phyloP scores from a whole-genome alignment of 64 coral and sea anemone genomes.

The Montipora cactus region DNA sequence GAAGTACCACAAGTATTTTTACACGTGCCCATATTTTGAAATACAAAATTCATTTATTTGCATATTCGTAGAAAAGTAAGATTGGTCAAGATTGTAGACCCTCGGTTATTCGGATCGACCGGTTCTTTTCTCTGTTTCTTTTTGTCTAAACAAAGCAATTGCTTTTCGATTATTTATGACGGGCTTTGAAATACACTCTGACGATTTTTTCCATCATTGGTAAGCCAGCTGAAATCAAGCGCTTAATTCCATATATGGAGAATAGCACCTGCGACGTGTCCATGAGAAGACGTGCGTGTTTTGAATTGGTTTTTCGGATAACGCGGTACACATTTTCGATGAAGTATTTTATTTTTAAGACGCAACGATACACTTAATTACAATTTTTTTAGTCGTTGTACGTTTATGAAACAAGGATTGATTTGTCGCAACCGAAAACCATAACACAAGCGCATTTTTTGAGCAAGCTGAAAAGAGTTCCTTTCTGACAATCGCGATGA shows the following conservation, averaged over 20 bases:
- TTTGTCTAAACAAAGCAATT: no score
- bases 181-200: no score
- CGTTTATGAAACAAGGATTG: background rate
- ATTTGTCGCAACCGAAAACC: background rate
- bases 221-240: constrained; percentile 17
- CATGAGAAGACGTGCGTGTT: background rate
- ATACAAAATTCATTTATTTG: no score
- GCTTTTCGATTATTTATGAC: no score
- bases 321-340: background rate
- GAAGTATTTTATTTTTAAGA: background rate
- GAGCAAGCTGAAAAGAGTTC: background rate
- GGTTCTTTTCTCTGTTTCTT: no score
- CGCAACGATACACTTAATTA: background rate
- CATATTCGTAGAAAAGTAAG: no score
- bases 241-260: constrained; percentile 37
- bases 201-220: background rate
- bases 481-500: background rate
- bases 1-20: no score
- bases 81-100: no score
- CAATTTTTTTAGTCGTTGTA: background rate
- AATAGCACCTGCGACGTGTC: constrained; percentile 42
- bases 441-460: background rate
- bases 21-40: no score
- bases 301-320: constrained; percentile 10
- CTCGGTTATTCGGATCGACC: no score